Evolutionary conservation across 2,888 invertebrate species (phyloP), one percentile per base, ranked within the genome.

Genomic region (Temnothorax unifasciatus): DNA sequence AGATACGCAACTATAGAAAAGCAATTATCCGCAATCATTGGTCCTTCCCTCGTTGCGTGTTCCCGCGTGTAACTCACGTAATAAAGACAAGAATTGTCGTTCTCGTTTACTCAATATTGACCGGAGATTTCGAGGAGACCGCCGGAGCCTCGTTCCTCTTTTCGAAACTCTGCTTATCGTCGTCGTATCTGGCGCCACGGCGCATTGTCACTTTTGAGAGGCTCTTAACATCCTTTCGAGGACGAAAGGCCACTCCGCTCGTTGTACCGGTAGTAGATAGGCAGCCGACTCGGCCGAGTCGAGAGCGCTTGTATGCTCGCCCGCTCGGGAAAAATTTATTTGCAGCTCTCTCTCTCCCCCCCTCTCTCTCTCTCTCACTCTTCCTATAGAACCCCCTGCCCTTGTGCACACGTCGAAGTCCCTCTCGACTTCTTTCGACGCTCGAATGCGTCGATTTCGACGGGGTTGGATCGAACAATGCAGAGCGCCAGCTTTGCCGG

Each of bases 281-380:
- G 91, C 90, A 90, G 90, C 91, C 87, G 84, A 88, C 88, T 91
- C 90, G 90, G 91, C 90, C 87, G 85, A 88, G 88, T 91, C 89
- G 90, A 93, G 93, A 79, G 87, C 85, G 88, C 92, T 93, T 88
- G 90, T 92, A 89, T 89, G 92, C 92, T 93, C 92, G 92, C 92
- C 92, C 92, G 92, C 91, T 90, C 89, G 92, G 92, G 92, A 92
- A 92, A 92, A 93, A 93, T 93, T 93, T 92, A 93, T 93, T 93
- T 92, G 90, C 91, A 88, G 84, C 88, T 83, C 84, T 69, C 74
- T 81, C 81, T 84, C 73, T 76, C 83, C 73, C 52, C 47, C 82
- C 57, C 69, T 52, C 83, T 61, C 73, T 61, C 47, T n/a, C 44
- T 69, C 73, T 29, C 29, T 59, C 54, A 13, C 29, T 83, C 59